Base-by-base conservation (phyloP, 2,113 vertebrate species). In the Arizona elegans region DNA sequence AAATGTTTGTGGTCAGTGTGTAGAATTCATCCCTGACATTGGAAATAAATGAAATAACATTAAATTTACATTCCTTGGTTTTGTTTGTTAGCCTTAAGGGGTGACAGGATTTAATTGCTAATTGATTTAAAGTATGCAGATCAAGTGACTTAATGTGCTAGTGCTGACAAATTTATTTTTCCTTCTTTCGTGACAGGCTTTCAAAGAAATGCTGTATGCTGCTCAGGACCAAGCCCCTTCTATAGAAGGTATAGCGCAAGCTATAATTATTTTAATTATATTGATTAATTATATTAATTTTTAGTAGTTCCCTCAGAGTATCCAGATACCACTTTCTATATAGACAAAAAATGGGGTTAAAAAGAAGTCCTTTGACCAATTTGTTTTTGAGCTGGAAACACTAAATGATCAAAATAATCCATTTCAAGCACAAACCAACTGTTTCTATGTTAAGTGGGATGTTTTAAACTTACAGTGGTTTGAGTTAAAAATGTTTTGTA, bases 201-300 rank as follows among this genome's bases (percentile, higher is more conserved):
- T 99, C 97, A 99, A 99, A 96, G 99, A 99, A 95, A 99, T 99
- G 99, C 97, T 99, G 85, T 99, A 99, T 97, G 98, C 99, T 29
- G 98, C 99, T 96, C 99, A 99, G 97, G 99, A 99, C 97, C 99
- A 99, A 97, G 99, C 99, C 92, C 99, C 99, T 58, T 99, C 99
- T 97, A 98, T 98, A 97, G 99, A 99, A 99, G 99, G 99, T 99
- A 99, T 62, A 98, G 33, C 4, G 97, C 87, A 93, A 91, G n/a
- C 29, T 95, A 92, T 95, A 91, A 90, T 47, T 0, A 21, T 96
- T 94, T 90, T 55, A 96, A 92, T n/a, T 70, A 70, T 70, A 15
- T 70, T 70, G 65, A 70, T 70, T 70, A 33, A 33, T 33, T 65
- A 65, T 65, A 65, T 65, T 93, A 94, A 8, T 65, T 91, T 81